Base-by-base conservation (phyloP, 2,113 vertebrate genomes). In the Calcarius ornatus region DNA sequence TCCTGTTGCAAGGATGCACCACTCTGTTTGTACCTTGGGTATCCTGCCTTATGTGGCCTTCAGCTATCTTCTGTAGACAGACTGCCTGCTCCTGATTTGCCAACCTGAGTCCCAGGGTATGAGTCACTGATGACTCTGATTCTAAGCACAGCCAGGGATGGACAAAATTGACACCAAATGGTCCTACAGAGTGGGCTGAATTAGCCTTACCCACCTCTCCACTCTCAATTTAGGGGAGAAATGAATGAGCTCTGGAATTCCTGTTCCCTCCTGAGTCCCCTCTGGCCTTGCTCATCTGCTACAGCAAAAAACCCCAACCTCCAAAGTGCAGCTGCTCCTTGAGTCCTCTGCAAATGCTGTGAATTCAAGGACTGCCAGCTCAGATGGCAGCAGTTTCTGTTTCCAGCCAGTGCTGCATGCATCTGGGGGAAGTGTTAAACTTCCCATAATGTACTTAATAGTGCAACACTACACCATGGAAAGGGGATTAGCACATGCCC, bases 331-430 rank as follows among this genome's bases (percentile, higher is more conserved):
- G 88, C 84, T 95, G 90, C 78, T 95, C 37, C 81, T 90, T 35
- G 76, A 94, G 69, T 43, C 65, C 59, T 71, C 75, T 91, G 95
- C 43, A 81, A 93, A 81, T 24, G 30, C 92, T 73, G 23, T 51
- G 88, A 77, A 71, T 76, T 86, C 94, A 94, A 94, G 95, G 86
- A 75, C 95, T 96, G 95, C 71, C 92, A 79, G 86, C 91, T 94
- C 79, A 84, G 76, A 86, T 90, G 1, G 0, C 81, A 88, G 84
- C 75, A 78, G 61, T 80, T 48, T 85, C 61, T 79, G 59, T 82
- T 88, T 75, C 78, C 85, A 84, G 84, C 92, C 87, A 90, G 43
- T 47, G 60, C 87, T 0, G 5, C 92, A 50, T 73, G 69, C 91
- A 79, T 91, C 0, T 1, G 64, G 90, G 63, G 56, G 66, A 96